Base-by-base conservation (phyloP, 2,113 vertebrate species). In the Andinoacara biseriatus region DNA sequence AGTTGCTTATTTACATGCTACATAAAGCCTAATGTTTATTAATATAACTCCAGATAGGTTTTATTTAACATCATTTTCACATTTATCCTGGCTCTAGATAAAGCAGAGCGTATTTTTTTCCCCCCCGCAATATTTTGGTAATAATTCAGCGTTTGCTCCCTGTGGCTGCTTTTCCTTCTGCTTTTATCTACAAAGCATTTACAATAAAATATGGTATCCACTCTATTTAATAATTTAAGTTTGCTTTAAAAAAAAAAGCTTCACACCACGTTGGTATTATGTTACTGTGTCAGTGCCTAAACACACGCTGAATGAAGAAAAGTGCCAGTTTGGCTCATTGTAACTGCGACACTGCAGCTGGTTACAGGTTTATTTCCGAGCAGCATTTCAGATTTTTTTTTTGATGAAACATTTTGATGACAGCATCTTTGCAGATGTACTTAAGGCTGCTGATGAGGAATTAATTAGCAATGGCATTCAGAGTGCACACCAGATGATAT, bases 381-480 rank as follows among this genome's bases (percentile, higher is more conserved):
- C 20, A 22, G 10, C 9, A 20, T 69, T 8, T 52, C 20, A 13
- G 11, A 5, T 26, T 46, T 10, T 26, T 24, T 38, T 43, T 69
- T 26, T 52, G 63, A 67, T 46, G 24, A 43, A 67, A n/a, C 13
- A 40, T 15, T 67, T 67, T 26, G 65, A 52, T 52, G 62, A 46
- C 62, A 67, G 43, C 38, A 46, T 43, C 62, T 67, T 22, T 46
- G 2, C 20, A 69, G 29, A 69, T 69, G 65, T 49, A 8, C 43
- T 69, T 1, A 17, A 69, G 24, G 65, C 65, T 49, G 65, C 40
- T 69, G 43, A 0, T 31, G 22, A 11, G 63, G 40, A 29, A 10
- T 69, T 69, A 49, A 69, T 69, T 49, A 69, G 65, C 11, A 26
- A 31, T 52, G 65, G 24, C 43, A 69, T 52, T 69, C 65, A 69